phyloP scores from a whole-genome alignment of 2,797 vertebrate species.

The Bradypodion ventrale region DNA sequence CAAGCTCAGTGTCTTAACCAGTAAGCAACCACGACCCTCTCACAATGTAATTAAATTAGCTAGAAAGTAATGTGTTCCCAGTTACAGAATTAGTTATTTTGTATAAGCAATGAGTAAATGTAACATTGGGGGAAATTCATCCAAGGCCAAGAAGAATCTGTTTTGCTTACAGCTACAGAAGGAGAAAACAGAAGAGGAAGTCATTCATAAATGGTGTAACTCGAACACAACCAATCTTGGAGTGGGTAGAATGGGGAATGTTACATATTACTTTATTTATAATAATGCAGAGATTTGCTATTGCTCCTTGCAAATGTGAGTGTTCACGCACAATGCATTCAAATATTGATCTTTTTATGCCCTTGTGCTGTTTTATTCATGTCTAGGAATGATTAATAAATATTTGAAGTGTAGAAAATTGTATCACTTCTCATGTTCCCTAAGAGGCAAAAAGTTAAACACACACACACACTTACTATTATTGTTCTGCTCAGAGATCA shows the following conservation, averaged over 20 bases:
- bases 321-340: conserved; percentile 60
- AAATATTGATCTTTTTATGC: conserved; percentile 58
- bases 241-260: conserved; percentile 9
- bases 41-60: no score
- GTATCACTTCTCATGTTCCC: conserved; percentile 52
- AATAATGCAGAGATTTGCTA: conserved; percentile 66
- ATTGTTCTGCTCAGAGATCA: conserved; percentile 1
- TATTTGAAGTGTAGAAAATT: conserved; percentile 69
- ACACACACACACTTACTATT: conserved; percentile 47
- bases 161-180: conserved; percentile 40
- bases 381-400: conserved; percentile 68
- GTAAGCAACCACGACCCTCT: no score
- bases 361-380: conserved; percentile 68
- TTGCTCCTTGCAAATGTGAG: conserved; percentile 62
- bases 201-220: conserved; percentile 30
- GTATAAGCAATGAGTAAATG: background rate
- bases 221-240: conserved; percentile 60
- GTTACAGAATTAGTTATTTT: background rate
- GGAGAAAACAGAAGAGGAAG: conserved; percentile 23
- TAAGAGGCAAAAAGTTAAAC: conserved; percentile 50
- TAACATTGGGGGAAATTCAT: no score
- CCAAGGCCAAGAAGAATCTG: background rate
- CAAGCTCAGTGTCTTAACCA: no score
- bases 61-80: background rate
- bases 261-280: conserved; percentile 62